phyloP scores from a whole-genome alignment of 2,888 invertebrate genomes.

The Aproaerema taeniolella region DNA sequence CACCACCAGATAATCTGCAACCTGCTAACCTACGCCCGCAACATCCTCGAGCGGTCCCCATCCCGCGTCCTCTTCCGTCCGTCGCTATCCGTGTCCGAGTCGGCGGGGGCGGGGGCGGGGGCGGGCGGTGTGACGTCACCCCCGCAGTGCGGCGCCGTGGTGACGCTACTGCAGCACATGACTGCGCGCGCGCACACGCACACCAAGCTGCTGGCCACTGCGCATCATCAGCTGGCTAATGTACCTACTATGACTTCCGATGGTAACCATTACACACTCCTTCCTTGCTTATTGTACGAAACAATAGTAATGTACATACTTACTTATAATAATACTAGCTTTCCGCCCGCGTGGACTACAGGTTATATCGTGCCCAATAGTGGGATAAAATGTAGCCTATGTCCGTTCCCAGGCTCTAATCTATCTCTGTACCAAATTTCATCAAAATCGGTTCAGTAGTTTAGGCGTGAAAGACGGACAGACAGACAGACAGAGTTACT shows the following conservation, averaged over 20 bases:
- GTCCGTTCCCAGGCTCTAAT: too few relatives aligned
- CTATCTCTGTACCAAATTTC: too few relatives aligned
- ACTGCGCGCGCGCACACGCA: slow-evolving; percentile 28
- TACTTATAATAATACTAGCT: too few relatives aligned
- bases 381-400: too few relatives aligned
- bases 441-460: too few relatives aligned
- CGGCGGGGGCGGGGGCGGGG: slow-evolving; percentile 38
- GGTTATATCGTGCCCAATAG: too few relatives aligned
- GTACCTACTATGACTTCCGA: slow-evolving; percentile 50
- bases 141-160: slow-evolving; percentile 33
- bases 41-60: slow-evolving; percentile 77
- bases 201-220: slow-evolving; percentile 49
- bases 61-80: slow-evolving; percentile 74
- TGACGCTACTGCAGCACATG: slow-evolving; percentile 39
- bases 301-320: too few relatives aligned
- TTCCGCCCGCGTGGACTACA: too few relatives aligned
- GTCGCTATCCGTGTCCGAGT: slow-evolving; percentile 48
- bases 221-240: slow-evolving; percentile 44
- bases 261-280: slow-evolving; percentile 39
- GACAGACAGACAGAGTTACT: too few relatives aligned
- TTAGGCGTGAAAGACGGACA: too few relatives aligned
- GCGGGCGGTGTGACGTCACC: slow-evolving; percentile 18
- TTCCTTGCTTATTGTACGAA: not conserved
- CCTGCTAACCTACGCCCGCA: slow-evolving; percentile 83
- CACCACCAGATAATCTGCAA: slow-evolving; percentile 87